A percentile compares a stretch with the other conserved stretches of the same genome.
These are phyloP conservation scores for Anguilla marmorata DNA, from an alignment of 2,797 vertebrate species.

Conservation along the genomic window DNA sequence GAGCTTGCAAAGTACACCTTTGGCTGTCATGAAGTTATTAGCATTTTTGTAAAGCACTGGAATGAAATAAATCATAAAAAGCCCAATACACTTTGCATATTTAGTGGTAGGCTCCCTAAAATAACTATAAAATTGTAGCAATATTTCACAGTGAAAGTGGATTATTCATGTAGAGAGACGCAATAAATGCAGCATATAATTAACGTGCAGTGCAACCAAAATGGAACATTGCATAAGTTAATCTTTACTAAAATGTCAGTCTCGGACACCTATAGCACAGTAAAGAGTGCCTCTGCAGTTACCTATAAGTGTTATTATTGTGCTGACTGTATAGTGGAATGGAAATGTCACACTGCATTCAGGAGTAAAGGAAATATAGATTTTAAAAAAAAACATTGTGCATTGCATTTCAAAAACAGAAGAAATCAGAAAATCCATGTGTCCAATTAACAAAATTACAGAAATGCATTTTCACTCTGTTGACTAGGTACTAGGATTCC, in stretches of 20 bases:
- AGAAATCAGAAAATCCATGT: not conserved
- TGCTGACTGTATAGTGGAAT: not conserved
- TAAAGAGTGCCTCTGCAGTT: not conserved
- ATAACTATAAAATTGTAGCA: not conserved
- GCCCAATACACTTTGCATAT: not conserved
- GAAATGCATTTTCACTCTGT: not conserved
- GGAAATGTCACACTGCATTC: not conserved
- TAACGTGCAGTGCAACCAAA: not conserved
- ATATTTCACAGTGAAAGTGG: slow-evolving; percentile 11
- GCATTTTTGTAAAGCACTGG: not conserved
- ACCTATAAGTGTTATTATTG: not conserved
- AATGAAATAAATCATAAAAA: not conserved
- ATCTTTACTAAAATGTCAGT: not conserved
- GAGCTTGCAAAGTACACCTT: not conserved
- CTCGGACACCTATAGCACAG: not conserved
- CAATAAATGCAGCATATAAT: not conserved
- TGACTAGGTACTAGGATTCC: not conserved
- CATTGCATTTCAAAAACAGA: no score
- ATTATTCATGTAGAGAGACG: not conserved
- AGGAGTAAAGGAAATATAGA: not conserved
- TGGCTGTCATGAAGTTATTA: not conserved
- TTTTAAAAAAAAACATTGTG: no score
- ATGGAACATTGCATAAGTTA: not conserved
- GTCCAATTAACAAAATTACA: not conserved
- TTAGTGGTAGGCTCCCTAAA: not conserved